These are phyloP conservation scores for Microtus ochrogaster DNA, from an alignment of 2,113 vertebrate species.

Conservation along the genomic window DNA sequence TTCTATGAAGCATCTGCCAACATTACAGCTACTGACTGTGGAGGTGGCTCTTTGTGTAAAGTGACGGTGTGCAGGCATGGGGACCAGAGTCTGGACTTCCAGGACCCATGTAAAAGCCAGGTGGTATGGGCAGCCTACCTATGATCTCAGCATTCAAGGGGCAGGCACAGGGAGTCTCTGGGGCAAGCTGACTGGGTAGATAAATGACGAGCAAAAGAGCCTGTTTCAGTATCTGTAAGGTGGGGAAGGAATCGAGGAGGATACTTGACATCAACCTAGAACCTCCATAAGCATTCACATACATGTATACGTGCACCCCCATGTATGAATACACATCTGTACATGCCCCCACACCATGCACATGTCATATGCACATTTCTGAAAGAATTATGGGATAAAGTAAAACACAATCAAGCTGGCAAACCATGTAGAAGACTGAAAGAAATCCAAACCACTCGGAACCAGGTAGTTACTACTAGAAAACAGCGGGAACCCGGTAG, in stretches of 20 bases:
- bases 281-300: not conserved
- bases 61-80: no score
- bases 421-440: not conserved
- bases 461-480: not conserved
- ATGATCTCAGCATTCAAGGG: not conserved
- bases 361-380: not conserved
- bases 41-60: no score
- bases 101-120: not conserved
- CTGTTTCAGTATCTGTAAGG: not conserved
- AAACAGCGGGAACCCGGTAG: not conserved
- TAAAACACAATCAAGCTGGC: not conserved
- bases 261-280: not conserved
- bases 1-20: conserved; percentile 29
- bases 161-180: not conserved
- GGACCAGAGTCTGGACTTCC: not conserved
- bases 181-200: not conserved
- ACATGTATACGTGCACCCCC: not conserved
- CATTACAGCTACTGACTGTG: not conserved
- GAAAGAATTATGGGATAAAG: not conserved
- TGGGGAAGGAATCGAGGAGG: not conserved
- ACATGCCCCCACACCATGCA: no score
- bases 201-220: not conserved
- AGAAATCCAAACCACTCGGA: not conserved
- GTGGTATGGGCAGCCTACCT: no score
- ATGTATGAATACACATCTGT: not conserved